Base-by-base conservation (phyloP, 2,888 invertebrate species). In the Leptopterna dolabrata region DNA sequence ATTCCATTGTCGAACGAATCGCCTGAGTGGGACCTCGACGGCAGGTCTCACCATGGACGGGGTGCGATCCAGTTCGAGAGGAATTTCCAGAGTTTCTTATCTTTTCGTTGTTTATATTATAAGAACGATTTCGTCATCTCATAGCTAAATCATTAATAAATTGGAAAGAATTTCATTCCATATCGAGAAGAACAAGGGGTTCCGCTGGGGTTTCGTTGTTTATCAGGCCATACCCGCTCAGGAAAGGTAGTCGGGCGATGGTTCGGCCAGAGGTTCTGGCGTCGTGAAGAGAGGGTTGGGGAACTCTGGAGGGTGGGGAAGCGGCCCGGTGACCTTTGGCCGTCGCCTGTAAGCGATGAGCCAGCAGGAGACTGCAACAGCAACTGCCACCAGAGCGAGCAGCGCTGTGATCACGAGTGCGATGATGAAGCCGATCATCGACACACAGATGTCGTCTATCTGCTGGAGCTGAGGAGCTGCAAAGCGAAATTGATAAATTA, bases 311-410 rank as follows among this genome's bases (percentile, higher is more conserved):
- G 98, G 98, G 93, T 98, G 98, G 90, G 98, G 97, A 91, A 98
- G 93, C 76, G 98, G 98, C 63, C 97, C 97, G 89, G 96, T 95
- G 83, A 96, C 94, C 91, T 97, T 97, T 84, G 97, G 96, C 91
- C 96, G 94, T 90, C 97, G 94, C 90, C 97, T 93, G 93, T 97
- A 97, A 90, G 98, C 98, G 95, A 98, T 96, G 90, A 98, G 94
- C 98, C 98, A 98, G 92, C 98, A 98, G 89, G 97, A 97, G 88
- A 98, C 97, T 87, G 97, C 97, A 82, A 98, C 96, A 41, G 98
- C 98, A 87, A 98, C 97, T 87, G 98, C 97, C 88, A 98, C 97
- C 89, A 98, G 93, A 88, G 98, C 97, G 91, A 98, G 93, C 89
- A 98, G 94, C 81, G 97, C 97, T 90, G 98, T 98, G 91, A 98